Evolutionary conservation across 1,140 invertebrate genomes (phyloP).

Genomic region (Drosophila eugracilis): DNA sequence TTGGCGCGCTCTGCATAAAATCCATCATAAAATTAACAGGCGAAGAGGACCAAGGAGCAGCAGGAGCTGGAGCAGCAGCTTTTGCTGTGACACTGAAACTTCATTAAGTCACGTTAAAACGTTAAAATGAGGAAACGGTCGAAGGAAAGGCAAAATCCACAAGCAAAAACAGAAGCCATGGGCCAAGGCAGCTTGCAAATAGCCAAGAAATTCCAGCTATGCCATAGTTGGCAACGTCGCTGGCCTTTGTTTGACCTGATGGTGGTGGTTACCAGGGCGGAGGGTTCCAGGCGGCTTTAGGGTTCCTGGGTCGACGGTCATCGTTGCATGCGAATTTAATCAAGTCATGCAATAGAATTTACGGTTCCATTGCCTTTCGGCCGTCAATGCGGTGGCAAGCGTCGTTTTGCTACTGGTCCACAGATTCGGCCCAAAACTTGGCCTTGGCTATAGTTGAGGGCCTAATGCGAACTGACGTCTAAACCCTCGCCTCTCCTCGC

Average conservation of each 20-base stretch:
- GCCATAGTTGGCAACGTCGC: slow-evolving; percentile 48
- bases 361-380: slow-evolving; percentile 62
- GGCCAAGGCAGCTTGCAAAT: slow-evolving; percentile 29
- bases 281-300: neutral
- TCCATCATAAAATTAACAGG: slow-evolving; percentile 77
- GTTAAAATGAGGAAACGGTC: slow-evolving; percentile 59
- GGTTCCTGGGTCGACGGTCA: slow-evolving; percentile 15
- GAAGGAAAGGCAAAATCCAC: slow-evolving; percentile 15
- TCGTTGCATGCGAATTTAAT: slow-evolving; percentile 83
- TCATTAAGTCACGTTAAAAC: slow-evolving; percentile 80
- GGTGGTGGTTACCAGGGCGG: neutral
- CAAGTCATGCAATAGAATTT: slow-evolving; percentile 84
- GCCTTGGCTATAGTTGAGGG: slow-evolving; percentile 28
- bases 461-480: slow-evolving; percentile 9
- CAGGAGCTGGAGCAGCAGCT: neutral
- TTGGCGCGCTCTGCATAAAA: slow-evolving; percentile 52
- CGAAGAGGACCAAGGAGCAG: neutral
- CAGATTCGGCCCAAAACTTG: slow-evolving; percentile 48
- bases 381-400: slow-evolving; percentile 13
- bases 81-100: slow-evolving; percentile 77
- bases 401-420: slow-evolving; percentile 15
- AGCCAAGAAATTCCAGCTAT: slow-evolving; percentile 54
- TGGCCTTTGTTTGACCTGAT: slow-evolving; percentile 43
- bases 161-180: slow-evolving; percentile 17
- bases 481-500: neutral